Base-by-base conservation (phyloP, 2,888 invertebrate species). In the Tetropium fuscum region DNA sequence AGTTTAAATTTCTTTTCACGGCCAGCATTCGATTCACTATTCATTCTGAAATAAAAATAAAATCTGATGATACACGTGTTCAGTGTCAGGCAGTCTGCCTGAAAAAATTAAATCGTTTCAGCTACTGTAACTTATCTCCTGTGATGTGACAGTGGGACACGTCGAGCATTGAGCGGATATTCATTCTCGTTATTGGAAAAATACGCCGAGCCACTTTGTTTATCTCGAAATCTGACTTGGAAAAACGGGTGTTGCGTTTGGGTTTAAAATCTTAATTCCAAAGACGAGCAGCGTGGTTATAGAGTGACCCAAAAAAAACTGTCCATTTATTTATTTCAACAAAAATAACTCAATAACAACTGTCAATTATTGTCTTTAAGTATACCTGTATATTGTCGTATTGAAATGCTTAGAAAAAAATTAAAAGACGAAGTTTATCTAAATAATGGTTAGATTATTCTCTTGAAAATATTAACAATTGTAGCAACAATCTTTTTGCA, bases 51-150 rank as follows among this genome's bases (percentile, higher is more conserved):
- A 44, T 27, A 44, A 44, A 43, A 44, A 44, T 44, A 44, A 44
- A 44, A 44, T 16, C n/a, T 27, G n/a, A n/a, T 25, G 44, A 8
- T 36, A 45, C 54, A 54, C 54, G 54, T 45, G 54, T 54, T 36
- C 45, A 25, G 18, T 45, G 54, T 54, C 54, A 54, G 18, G 34
- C 18, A 18, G 44, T 8, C 18, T 10, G 36, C 7, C 25, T 36
- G 16, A 54, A 54, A 54, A 54, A 54, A 54, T 45, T 36, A 36
- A 54, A 54, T 45, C 54, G 45, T 45, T 54, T 36, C 45, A 36
- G 54, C 54, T 54, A 54, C 54, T 45, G 54, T 45, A 54, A 54
- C 34, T 54, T 45, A 54, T 45, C 54, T 54, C n/a, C 36, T 44
- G 34, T 25, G 22, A 54, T 54, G 54, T 34, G 54, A 54, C 54